These are phyloP conservation scores for Tringa solitaria DNA, from an alignment of 2,113 vertebrate genomes.

Conservation along the genomic window DNA sequence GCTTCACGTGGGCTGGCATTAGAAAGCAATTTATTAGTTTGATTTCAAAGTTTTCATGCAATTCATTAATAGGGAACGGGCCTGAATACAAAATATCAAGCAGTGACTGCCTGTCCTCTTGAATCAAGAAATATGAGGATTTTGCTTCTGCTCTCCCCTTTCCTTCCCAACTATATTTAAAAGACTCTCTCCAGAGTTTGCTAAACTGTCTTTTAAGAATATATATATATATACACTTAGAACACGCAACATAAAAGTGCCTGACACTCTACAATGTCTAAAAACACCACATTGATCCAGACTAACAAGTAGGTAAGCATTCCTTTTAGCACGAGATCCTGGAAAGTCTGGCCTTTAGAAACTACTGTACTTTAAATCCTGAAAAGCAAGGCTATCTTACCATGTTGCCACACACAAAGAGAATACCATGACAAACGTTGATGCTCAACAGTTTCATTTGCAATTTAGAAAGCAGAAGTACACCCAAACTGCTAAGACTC, in stretches of 20 bases:
- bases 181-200: background rate
- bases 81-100: background rate
- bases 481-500: background rate
- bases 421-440: background rate
- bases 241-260: background rate
- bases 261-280: slow-evolving; percentile 9
- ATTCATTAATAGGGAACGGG: background rate
- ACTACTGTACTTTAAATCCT: background rate
- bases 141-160: background rate
- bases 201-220: background rate
- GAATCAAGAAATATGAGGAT: background rate
- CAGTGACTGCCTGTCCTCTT: background rate
- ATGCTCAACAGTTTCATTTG: accelerated
- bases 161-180: background rate
- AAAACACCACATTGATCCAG: slow-evolving; percentile 38
- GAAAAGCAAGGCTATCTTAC: background rate
- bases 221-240: background rate
- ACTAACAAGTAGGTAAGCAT: slow-evolving; percentile 1
- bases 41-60: background rate
- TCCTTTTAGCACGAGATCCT: background rate
- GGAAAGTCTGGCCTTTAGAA: background rate
- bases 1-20: background rate
- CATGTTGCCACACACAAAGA: background rate
- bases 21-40: slow-evolving; percentile 2
- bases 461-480: background rate